Evolutionary conservation across 2,797 vertebrate species (phyloP), one percentile per base, ranked within the genome.

Genomic region (Valencia hispanica): DNA sequence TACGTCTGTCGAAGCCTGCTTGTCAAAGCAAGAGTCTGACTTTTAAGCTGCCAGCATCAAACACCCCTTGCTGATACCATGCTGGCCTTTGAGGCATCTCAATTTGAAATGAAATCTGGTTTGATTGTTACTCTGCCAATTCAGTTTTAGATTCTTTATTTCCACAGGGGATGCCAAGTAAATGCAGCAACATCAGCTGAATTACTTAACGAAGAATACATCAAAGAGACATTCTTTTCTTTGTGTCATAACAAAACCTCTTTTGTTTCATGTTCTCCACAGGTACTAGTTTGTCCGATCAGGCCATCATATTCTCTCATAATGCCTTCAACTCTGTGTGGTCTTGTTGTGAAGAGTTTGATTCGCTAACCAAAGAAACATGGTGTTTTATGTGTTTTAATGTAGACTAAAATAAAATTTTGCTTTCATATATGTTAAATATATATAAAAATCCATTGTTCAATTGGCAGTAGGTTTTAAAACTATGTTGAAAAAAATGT

Each of bases 21-120:
- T 25, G 82, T 89, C 87, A 83, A 65, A 86, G 69, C 75, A 77
- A 51, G 47, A 4, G 41, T 51, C 57, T 50, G 70, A 80, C 82
- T 91, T 83, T 81, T 72, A 77, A 73, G 80, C 81, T 32, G 82
- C 81, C 87, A 50, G 78, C 79, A 80, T 90, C 85, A 86, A 84
- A 85, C 75, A 53, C 68, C 76, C 70, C 79, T 85, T 84, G 84
- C 80, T 88, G 86, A 78, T 41, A 4, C 36, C 68, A 43, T 41
- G 73, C 85, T 74, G 82, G 85, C 86, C 87, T 92, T 85, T 84
- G 84, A 89, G 68, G 80, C 72, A 53, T 50, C 25, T 25, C 78
- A 57, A 66, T 68, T 75, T 77, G 79, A 66, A 74, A 59, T 45
- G 70, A 65, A 66, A 83, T 83, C 75, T 47, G 75, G 79, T 82